These are phyloP conservation scores for Sebastolobus alascanus DNA, from an alignment of 2,797 vertebrate species.

Conservation along the genomic window DNA sequence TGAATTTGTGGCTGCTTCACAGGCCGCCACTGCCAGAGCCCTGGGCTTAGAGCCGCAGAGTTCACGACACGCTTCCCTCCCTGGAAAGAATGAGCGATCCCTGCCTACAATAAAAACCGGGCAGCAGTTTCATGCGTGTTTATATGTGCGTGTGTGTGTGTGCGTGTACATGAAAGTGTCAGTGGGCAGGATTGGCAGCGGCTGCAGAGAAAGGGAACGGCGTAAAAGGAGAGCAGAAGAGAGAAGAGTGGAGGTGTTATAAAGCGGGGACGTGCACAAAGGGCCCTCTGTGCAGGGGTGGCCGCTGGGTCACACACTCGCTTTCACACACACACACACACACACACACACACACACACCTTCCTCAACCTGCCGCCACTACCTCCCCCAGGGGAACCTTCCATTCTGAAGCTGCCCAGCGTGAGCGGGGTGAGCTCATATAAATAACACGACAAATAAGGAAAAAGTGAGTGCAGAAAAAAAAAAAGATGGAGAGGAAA, in stretches of 20 bases:
- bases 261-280: constrained; percentile 80
- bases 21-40: constrained; percentile 62
- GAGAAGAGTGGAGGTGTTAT: constrained; percentile 79
- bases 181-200: constrained; percentile 64
- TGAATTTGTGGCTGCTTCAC: constrained; percentile 71
- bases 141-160: constrained; percentile 45
- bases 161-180: constrained; percentile 67
- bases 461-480: constrained; percentile 73
- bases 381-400: constrained; percentile 62
- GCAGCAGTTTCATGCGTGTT: constrained; percentile 69
- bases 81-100: constrained; percentile 83
- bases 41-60: constrained; percentile 70
- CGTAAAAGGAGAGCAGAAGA: constrained; percentile 47
- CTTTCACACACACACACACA: constrained; percentile 15
- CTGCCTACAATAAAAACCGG: constrained; percentile 71
- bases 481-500: constrained; percentile 38
- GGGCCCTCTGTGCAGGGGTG: constrained; percentile 81
- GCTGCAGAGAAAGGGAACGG: constrained; percentile 61
- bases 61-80: constrained; percentile 74
- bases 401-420: constrained; percentile 60
- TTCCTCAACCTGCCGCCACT: constrained; percentile 50
- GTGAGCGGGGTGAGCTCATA: constrained; percentile 73
- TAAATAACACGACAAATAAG: constrained; percentile 81
- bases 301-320: constrained; percentile 65
- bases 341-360: constrained; percentile 36